Evolutionary conservation across 2,797 vertebrate genomes (phyloP).

Genomic region (Champsocephalus gunnari): DNA sequence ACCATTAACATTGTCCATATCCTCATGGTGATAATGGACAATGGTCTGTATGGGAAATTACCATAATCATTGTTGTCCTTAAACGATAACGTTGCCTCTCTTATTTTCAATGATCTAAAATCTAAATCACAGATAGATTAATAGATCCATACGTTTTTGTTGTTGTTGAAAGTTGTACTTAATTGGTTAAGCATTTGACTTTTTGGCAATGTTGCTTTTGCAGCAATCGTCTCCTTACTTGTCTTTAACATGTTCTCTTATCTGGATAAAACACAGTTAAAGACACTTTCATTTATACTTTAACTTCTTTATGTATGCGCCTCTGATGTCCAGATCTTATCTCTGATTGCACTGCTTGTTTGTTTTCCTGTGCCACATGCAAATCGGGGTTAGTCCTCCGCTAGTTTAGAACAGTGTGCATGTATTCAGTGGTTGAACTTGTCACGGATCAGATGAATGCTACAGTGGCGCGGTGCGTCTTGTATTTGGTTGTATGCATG

Average conservation of each 20-base stretch:
- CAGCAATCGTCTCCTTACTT: too few relatives aligned
- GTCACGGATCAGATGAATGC: neutral
- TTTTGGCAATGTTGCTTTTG: neutral
- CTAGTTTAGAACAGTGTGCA: too few relatives aligned
- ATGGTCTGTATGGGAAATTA: conserved; percentile 2
- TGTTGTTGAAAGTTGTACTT: neutral
- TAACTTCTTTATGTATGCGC: neutral
- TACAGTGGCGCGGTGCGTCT: neutral
- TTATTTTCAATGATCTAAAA: neutral
- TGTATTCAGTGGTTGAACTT: neutral
- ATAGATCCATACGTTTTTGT: neutral
- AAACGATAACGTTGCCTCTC: neutral
- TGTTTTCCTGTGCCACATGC: too few relatives aligned
- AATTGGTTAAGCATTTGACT: neutral
- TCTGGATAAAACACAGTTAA: neutral
- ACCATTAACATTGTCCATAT: conserved; percentile 2
- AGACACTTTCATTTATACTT: neutral
- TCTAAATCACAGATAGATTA: neutral
- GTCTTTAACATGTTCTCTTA: neutral
- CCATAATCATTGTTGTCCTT: neutral
- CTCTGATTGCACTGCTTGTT: neutral
- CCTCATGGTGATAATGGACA: neutral
- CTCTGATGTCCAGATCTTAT: neutral
- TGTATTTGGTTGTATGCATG: neutral
- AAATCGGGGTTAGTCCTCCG: too few relatives aligned